Percentiles rank a stretch among this genome's conserved stretches.
These are phyloP conservation scores for Ephialtes manifestator DNA, from an alignment of 2,888 invertebrate species.

Conservation along the genomic window DNA sequence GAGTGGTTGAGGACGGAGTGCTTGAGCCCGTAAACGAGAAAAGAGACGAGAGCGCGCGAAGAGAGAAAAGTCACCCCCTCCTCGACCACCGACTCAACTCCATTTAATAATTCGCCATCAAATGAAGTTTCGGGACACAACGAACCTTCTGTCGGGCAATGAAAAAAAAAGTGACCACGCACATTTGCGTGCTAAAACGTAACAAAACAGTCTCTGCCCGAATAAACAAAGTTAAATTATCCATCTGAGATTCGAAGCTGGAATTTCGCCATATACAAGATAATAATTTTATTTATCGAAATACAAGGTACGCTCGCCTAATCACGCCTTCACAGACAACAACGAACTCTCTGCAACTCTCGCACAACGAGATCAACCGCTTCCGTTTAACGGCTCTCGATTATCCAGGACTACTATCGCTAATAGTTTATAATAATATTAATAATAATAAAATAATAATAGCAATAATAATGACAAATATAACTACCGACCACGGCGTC, in stretches of 20 bases:
- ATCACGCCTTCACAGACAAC: conserved; percentile 44
- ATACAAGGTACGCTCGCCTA: conserved; percentile 42
- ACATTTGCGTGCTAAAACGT: neutral
- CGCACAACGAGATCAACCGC: conserved; percentile 53
- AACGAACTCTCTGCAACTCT: conserved; percentile 46
- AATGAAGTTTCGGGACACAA: conserved; percentile 35
- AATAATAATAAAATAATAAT: conserved; percentile 57
- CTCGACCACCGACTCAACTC: neutral
- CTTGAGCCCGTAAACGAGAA: conserved; percentile 36
- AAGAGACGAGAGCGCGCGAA: conserved; percentile 28
- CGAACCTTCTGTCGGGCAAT: conserved; percentile 73
- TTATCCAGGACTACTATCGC: conserved; percentile 46
- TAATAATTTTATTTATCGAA: conserved; percentile 46
- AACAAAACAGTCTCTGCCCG: neutral
- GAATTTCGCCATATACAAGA: conserved; percentile 38
- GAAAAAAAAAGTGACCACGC: conserved; percentile 71
- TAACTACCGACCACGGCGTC: conserved; percentile 68
- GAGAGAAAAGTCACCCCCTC: conserved; percentile 16
- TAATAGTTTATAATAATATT: conserved; percentile 52
- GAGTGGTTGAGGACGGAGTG: conserved; percentile 39
- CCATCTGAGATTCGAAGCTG: conserved; percentile 28
- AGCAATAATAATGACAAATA: conserved; percentile 49
- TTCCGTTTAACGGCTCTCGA: conserved; percentile 41
- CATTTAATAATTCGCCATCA: conserved; percentile 1
- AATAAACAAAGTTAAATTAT: conserved; percentile 31